These are phyloP conservation scores for Octodonta nipae DNA, from an alignment of 2,888 invertebrate genomes.

Conservation along the genomic window DNA sequence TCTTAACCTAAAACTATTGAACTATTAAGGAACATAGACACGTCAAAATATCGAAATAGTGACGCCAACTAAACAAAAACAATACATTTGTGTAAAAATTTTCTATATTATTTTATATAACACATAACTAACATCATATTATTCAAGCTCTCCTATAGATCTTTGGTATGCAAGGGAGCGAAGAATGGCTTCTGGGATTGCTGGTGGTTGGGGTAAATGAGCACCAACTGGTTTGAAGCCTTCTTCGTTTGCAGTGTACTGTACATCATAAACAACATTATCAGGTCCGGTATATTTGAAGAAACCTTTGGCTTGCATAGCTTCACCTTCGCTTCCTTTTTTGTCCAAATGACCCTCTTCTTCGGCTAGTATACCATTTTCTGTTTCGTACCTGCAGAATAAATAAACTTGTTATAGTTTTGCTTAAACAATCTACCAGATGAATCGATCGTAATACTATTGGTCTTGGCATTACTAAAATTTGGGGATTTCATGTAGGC, in stretches of 20 bases:
- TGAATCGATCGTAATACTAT: too few relatives aligned
- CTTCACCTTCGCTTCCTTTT: slow-evolving; percentile 39
- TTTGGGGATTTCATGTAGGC: too few relatives aligned
- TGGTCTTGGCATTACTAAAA: too few relatives aligned
- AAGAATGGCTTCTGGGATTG: slow-evolving; percentile 24
- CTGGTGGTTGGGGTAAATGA: slow-evolving; percentile 36
- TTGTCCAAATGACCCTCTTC: slow-evolving; percentile 42
- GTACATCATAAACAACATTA: slow-evolving; percentile 43
- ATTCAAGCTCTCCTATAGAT: slow-evolving; percentile 10
- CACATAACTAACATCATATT: too few relatives aligned
- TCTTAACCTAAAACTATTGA: too few relatives aligned
- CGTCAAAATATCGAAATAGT: too few relatives aligned
- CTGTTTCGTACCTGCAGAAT: slow-evolving; percentile 42
- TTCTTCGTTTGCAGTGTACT: slow-evolving; percentile 48
- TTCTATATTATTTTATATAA: too few relatives aligned
- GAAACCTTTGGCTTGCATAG: slow-evolving; percentile 49
- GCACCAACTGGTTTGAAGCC: slow-evolving; percentile 42
- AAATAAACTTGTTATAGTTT: background rate
- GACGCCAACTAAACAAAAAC: too few relatives aligned
- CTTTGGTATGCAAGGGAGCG: slow-evolving; percentile 20
- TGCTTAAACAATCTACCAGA: background rate
- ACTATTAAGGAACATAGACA: too few relatives aligned
- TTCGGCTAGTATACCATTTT: slow-evolving; percentile 49
- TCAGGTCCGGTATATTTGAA: slow-evolving; percentile 52
- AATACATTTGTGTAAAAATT: too few relatives aligned